phyloP scores from a whole-genome alignment of 1,140 invertebrate species.

The Melanaphis sacchari region DNA sequence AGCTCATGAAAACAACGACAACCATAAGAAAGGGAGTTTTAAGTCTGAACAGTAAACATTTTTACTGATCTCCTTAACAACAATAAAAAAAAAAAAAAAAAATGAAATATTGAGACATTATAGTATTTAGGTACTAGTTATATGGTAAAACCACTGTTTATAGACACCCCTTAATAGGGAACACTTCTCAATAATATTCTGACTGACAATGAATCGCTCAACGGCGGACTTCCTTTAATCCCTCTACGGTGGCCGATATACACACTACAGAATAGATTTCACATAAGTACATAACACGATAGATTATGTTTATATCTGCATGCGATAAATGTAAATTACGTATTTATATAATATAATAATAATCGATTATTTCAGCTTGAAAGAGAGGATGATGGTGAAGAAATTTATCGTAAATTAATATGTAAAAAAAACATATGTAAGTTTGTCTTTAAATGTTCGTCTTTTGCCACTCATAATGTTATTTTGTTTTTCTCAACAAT shows the following conservation, averaged over 20 bases:
- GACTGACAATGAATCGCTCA: background rate
- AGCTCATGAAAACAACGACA: background rate
- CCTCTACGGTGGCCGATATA: too few relatives aligned
- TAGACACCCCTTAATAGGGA: background rate
- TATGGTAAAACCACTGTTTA: background rate
- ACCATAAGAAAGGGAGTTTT: background rate
- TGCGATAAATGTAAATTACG: too few relatives aligned
- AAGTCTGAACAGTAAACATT: background rate
- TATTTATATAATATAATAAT: too few relatives aligned
- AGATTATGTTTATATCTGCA: background rate
- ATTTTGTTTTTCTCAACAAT: background rate
- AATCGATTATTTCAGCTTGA: too few relatives aligned
- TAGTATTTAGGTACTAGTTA: background rate
- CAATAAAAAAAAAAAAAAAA: background rate
- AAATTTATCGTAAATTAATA: too few relatives aligned
- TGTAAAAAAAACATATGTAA: too few relatives aligned
- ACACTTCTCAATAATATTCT: background rate
- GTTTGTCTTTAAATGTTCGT: background rate
- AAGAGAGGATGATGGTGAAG: too few relatives aligned
- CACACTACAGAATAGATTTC: too few relatives aligned
- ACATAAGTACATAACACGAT: too few relatives aligned
- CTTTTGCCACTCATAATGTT: background rate
- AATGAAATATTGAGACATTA: background rate
- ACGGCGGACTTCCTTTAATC: too few relatives aligned
- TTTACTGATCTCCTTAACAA: background rate